Evolutionary conservation across 1,140 invertebrate genomes (phyloP).

Genomic region (Stenopsyche tienmushanensis): DNA sequence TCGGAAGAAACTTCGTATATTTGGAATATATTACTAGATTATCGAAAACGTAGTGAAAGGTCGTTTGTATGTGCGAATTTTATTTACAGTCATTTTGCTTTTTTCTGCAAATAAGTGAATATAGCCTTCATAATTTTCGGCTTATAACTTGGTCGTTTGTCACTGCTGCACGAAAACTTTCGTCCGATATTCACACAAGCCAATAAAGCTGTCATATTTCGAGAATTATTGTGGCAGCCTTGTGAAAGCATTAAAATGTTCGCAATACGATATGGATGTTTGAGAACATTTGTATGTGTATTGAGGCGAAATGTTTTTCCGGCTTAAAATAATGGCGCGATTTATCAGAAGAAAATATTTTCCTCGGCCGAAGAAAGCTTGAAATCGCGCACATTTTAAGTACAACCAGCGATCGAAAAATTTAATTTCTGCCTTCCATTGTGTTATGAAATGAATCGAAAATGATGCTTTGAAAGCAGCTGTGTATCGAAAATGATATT

Average conservation of each 20-base stretch:
- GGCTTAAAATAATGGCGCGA: constrained; percentile 24
- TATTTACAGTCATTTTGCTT: no score
- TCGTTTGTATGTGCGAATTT: no score
- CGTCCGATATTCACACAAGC: constrained; percentile 15
- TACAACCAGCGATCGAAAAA: no score
- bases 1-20: no score
- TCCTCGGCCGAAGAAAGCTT: background rate
- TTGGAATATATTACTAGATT: no score
- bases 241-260: constrained; percentile 23
- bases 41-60: no score
- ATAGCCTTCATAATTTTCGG: constrained; percentile 15
- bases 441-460: no score
- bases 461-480: no score
- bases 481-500: no score
- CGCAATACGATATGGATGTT: background rate
- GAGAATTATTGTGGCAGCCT: constrained; percentile 17
- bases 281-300: background rate
- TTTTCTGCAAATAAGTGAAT: no score
- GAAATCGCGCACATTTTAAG: no score
- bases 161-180: constrained; percentile 22
- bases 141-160: constrained; percentile 9
- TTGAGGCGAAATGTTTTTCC: constrained; percentile 18
- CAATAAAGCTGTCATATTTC: constrained; percentile 23
- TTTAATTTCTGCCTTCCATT: no score
- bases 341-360: constrained; percentile 22